Evolutionary conservation across 1,140 invertebrate genomes (phyloP).

Genomic region (Drosophila persimilis): DNA sequence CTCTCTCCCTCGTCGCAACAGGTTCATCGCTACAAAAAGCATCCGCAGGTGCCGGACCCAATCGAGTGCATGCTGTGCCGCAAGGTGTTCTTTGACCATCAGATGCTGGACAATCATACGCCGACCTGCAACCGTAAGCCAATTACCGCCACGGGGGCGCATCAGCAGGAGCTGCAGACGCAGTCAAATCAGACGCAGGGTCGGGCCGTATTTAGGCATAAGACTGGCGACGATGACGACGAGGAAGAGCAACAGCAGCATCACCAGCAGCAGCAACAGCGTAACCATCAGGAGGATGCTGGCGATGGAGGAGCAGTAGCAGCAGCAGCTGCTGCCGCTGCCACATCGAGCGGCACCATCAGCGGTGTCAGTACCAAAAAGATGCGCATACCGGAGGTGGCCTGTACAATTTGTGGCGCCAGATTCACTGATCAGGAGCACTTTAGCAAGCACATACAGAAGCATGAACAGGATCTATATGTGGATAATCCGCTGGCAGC

Average conservation of each 20-base stretch:
- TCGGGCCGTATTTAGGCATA: slow-evolving; percentile 62
- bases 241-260: slow-evolving; percentile 50
- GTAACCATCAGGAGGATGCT: slow-evolving; percentile 3
- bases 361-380: slow-evolving; percentile 34
- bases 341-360: background rate
- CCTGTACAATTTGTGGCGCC: slow-evolving; percentile 77
- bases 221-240: slow-evolving; percentile 78
- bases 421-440: slow-evolving; percentile 79
- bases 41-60: slow-evolving; percentile 79
- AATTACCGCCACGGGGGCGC: slow-evolving; percentile 67
- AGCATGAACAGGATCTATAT: slow-evolving; percentile 80
- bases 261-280: slow-evolving; percentile 16
- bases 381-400: slow-evolving; percentile 76
- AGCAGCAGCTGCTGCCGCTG: slow-evolving; percentile 9
- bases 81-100: slow-evolving; percentile 80
- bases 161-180: slow-evolving; percentile 48
- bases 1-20: background rate
- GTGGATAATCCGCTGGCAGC: slow-evolving; percentile 79
- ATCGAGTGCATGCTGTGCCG: slow-evolving; percentile 77
- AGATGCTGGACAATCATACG: slow-evolving; percentile 80
- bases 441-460: slow-evolving; percentile 79
- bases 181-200: slow-evolving; percentile 27
- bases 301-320: slow-evolving; percentile 7
- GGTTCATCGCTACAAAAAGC: slow-evolving; percentile 83
- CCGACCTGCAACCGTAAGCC: slow-evolving; percentile 80